phyloP scores from a whole-genome alignment of 2,888 invertebrate species.

The Caenorhabditis japonica region DNA sequence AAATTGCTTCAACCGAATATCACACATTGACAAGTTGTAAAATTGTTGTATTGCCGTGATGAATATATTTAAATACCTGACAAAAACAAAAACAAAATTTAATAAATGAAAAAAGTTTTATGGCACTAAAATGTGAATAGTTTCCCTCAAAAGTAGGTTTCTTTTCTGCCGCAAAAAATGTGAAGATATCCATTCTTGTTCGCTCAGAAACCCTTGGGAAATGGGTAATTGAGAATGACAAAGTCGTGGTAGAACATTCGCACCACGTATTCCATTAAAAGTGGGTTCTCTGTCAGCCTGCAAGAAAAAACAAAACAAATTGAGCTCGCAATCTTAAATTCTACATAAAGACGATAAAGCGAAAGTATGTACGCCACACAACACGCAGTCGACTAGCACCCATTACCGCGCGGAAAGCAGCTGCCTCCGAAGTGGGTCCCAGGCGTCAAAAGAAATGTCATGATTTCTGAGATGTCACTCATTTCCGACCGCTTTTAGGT shows the following conservation, averaged over 20 bases:
- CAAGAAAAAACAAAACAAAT: constrained; percentile 35
- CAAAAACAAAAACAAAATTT: too few relatives aligned
- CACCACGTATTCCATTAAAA: constrained; percentile 73
- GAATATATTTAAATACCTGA: too few relatives aligned
- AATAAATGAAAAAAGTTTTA: too few relatives aligned
- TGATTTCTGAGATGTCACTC: constrained; percentile 49
- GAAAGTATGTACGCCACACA: constrained; percentile 15
- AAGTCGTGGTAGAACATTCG: constrained; percentile 74
- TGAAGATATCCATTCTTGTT: too few relatives aligned
- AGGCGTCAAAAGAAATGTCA: constrained; percentile 17
- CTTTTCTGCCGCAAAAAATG: too few relatives aligned
- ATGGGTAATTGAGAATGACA: constrained; percentile 61
- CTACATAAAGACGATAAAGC: constrained; percentile 36
- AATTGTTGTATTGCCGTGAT: too few relatives aligned
- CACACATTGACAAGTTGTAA: too few relatives aligned
- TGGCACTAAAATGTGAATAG: too few relatives aligned
- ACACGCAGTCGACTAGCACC: constrained; percentile 30
- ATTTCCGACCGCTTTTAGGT: constrained; percentile 26
- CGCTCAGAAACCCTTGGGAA: constrained; percentile 60
- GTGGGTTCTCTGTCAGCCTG: constrained; percentile 65
- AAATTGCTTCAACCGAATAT: too few relatives aligned
- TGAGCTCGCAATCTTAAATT: constrained; percentile 37
- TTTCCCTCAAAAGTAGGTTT: too few relatives aligned
- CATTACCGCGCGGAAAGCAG: constrained; percentile 36
- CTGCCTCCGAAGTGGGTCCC: not conserved